phyloP scores from a whole-genome alignment of 2,797 vertebrate species.

The Paramormyrops hopkinsi region DNA sequence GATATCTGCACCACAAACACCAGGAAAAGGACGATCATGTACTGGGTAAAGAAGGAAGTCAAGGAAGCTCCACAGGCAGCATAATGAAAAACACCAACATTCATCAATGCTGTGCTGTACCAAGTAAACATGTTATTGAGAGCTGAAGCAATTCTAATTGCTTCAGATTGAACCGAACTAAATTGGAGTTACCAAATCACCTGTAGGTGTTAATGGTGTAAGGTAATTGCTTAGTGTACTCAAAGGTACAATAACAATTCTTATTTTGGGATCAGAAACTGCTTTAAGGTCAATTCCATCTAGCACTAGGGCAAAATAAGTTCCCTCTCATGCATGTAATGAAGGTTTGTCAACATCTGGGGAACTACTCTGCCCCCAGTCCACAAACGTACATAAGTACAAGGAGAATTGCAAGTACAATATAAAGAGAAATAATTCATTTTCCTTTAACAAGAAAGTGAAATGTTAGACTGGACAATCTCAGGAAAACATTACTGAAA shows the following conservation, averaged over 20 bases:
- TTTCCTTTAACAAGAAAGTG: neutral
- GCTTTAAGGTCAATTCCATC: neutral
- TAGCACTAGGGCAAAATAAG: neutral
- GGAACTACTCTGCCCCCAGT: neutral
- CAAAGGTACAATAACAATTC: neutral
- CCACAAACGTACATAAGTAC: neutral
- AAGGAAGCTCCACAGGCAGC: conserved; percentile 48
- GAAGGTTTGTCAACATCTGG: neutral
- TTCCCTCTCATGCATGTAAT: neutral
- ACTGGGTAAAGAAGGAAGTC: conserved; percentile 61
- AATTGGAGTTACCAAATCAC: neutral
- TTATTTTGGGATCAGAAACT: neutral
- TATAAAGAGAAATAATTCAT: neutral
- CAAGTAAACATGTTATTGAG: neutral
- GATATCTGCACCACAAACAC: conserved; percentile 89
- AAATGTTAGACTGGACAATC: neutral
- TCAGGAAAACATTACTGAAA: neutral
- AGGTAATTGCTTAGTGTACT: neutral
- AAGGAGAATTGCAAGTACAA: neutral
- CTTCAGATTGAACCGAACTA: neutral
- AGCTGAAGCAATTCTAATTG: neutral
- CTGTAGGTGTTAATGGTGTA: neutral
- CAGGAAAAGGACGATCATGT: conserved; percentile 88
- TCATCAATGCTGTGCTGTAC: neutral
- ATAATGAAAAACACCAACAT: neutral